Base-by-base conservation (phyloP, 1,140 invertebrate genomes). In the Lamellibrachia luymesi region DNA sequence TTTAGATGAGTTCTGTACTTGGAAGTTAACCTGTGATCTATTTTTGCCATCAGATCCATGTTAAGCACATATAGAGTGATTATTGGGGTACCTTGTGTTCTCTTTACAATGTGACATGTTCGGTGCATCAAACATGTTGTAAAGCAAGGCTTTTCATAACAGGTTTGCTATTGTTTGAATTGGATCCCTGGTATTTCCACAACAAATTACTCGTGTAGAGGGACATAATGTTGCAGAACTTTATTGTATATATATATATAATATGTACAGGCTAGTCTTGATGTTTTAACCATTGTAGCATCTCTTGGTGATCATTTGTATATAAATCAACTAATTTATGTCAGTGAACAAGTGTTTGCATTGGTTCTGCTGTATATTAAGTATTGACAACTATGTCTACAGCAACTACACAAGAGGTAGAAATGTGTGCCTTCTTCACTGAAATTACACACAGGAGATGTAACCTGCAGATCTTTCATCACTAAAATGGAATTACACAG, bases 231-330 rank as follows among this genome's bases (percentile, higher is more conserved):
- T 80, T 80, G 64, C 13, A 80, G 2, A 80, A 22, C 2, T 80
- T 80, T 80, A 80, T 80, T 80, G 64, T 80, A 80, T 80, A 80
- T 80, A 80, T 80, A 80, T 52, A 10, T 80, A 80, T 80, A 80
- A 80, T 80, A 80, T 80, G 64, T 80, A 80, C 64, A 80, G 64
- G 13, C 64, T 80, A 80, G 64, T 80, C 4, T 80, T 10, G 64
- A 22, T 80, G 64, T 80, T 22, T 80, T 2, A 80, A 80, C 64
- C 64, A 80, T 22, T 80, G 64, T 80, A 80, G 64, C 17, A 6
- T 80, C 64, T 10, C 64, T 22, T 22, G 38, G 38, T 38, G 38
- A 56, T 56, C 52, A 56, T 80, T 4, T 80, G 17, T 80, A 80
- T 80, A 80, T 80, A 8, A 80, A 80, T 80, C 17, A 80, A 80